phyloP scores from a whole-genome alignment of 2,888 invertebrate species.

The Volucella inanis region DNA sequence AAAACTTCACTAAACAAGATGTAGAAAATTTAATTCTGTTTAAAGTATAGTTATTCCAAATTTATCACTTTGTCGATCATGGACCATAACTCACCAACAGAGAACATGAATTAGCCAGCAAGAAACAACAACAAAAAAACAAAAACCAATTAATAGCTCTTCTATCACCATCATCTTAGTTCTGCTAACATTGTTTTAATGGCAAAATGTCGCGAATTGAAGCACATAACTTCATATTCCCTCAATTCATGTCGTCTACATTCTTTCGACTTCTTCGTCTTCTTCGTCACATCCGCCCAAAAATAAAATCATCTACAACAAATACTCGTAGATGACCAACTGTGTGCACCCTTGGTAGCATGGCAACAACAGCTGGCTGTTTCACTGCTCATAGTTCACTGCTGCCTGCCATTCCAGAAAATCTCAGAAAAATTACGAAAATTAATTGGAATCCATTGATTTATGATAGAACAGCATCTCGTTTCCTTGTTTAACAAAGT shows the following conservation, averaged over 20 bases:
- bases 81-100: neutral
- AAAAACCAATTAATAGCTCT: constrained; percentile 54
- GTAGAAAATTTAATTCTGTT: no score
- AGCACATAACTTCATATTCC: constrained; percentile 51
- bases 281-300: constrained; percentile 38
- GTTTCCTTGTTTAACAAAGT: constrained; percentile 64
- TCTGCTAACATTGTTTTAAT: constrained; percentile 26
- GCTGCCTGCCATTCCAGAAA: constrained; percentile 56
- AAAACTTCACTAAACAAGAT: no score
- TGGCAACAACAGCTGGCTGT: neutral
- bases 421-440: constrained; percentile 73
- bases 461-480: constrained; percentile 67
- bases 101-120: neutral
- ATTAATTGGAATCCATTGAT: constrained; percentile 75
- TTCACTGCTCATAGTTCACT: neutral
- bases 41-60: neutral
- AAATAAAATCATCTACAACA: constrained; percentile 62
- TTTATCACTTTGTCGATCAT: constrained; percentile 11
- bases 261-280: neutral
- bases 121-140: neutral
- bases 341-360: neutral
- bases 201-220: constrained; percentile 54
- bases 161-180: constrained; percentile 31
- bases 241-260: neutral
- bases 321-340: constrained; percentile 68